These are phyloP conservation scores for Leptopilina drosophilae DNA, from an alignment of 2,888 invertebrate species.

Conservation along the genomic window DNA sequence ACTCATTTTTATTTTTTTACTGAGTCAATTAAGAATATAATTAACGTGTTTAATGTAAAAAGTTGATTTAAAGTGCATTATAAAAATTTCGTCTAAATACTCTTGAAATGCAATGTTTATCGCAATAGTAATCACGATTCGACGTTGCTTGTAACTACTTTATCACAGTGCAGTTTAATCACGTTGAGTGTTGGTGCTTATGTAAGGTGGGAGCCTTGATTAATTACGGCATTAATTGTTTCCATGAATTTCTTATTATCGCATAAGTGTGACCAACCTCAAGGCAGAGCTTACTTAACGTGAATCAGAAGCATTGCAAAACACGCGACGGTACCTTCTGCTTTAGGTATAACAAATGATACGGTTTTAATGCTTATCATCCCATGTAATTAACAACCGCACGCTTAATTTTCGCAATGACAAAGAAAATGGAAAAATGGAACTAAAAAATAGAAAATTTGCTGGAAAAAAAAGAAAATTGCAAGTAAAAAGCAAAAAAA, in stretches of 20 bases:
- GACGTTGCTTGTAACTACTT: slow-evolving; percentile 33
- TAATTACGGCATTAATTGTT: slow-evolving; percentile 55
- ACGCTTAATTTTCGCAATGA: not conserved
- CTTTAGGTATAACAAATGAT: slow-evolving; percentile 12
- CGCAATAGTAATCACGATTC: slow-evolving; percentile 23
- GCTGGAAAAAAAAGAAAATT: no score
- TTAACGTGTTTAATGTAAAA: not conserved
- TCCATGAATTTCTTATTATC: slow-evolving; percentile 44
- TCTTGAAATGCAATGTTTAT: slow-evolving; percentile 18
- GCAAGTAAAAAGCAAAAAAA: no score
- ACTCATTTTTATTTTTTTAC: no score
- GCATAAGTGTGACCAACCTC: slow-evolving; percentile 34
- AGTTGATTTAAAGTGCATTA: no score
- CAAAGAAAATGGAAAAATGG: no score
- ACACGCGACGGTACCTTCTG: slow-evolving; percentile 30
- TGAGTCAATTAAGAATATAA: not conserved
- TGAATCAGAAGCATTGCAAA: slow-evolving; percentile 26
- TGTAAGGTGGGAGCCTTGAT: slow-evolving; percentile 42
- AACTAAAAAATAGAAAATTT: no score
- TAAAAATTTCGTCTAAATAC: not conserved
- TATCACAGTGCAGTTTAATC: slow-evolving; percentile 33
- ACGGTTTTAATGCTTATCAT: slow-evolving; percentile 30
- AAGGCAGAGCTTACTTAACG: slow-evolving; percentile 42
- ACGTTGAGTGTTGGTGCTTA: slow-evolving; percentile 17
- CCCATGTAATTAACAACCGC: slow-evolving; percentile 43